These are phyloP conservation scores for Phortica magna DNA, from an alignment of 2,888 invertebrate species.

Conservation along the genomic window DNA sequence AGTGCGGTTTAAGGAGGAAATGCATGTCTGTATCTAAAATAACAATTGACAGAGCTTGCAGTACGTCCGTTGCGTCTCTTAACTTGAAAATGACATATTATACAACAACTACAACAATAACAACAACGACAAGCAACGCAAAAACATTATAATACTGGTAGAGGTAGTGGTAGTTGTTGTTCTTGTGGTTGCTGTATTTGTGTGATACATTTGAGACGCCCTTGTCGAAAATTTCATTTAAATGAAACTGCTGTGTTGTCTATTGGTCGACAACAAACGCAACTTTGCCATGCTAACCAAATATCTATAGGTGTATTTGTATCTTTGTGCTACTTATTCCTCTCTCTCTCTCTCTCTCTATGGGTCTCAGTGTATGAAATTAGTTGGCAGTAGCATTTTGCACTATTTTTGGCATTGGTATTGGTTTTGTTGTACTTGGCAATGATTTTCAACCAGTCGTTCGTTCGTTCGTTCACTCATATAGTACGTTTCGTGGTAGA, in stretches of 20 bases:
- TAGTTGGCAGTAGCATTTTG: not conserved
- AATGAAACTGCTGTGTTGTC: not conserved
- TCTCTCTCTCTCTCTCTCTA: no score
- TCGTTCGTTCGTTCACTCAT: not conserved
- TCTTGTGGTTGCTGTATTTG: not conserved
- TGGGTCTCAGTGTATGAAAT: not conserved
- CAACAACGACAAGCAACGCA: not conserved
- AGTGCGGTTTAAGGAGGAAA: not conserved
- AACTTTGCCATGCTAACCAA: not conserved
- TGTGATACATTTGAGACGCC: slow-evolving; percentile 2
- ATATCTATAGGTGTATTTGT: not conserved
- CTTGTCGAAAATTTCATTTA: slow-evolving; percentile 11
- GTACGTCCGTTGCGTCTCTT: not conserved
- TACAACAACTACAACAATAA: not conserved
- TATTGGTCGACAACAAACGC: not conserved
- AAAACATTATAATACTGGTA: not conserved
- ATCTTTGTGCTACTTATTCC: no score
- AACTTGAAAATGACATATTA: slow-evolving; percentile 20
- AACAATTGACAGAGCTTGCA: slow-evolving; percentile 18
- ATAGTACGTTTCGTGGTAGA: not conserved
- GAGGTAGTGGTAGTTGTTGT: no score
- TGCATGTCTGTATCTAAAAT: slow-evolving; percentile 10
- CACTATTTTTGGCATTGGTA: not conserved
- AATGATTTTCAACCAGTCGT: slow-evolving; percentile 5
- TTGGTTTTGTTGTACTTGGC: slow-evolving; percentile 4